Evolutionary conservation across 2,113 vertebrate genomes (phyloP), one percentile per base, ranked within the genome.

Genomic region (Eudyptes chrysolophus): DNA sequence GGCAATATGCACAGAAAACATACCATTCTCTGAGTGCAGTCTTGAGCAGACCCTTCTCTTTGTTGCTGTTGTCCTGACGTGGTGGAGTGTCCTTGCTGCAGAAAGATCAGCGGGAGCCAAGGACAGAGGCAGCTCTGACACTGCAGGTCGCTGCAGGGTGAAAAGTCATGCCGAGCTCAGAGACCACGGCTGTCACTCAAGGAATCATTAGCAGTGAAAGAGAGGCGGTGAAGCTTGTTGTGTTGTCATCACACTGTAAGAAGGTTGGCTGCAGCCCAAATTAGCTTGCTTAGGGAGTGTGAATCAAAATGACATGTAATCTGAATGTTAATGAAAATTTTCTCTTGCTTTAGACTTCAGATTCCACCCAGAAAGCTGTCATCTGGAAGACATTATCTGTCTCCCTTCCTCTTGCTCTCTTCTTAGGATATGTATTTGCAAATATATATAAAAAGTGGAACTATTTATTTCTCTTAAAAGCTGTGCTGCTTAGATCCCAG

Each of bases 231-330:
- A 90, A 89, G 97, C 98, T 97, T 95, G 96, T 94, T 97, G 97
- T 95, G 97, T 98, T 98, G 97, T 97, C 97, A 97, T 97, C 96
- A 96, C 97, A 92, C 97, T 96, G 97, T 70, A 92, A 98, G 97
- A 85, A 96, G 95, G 66, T 95, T 99, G 98, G 98, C 98, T 97
- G 96, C 87, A 88, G 78, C 97, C 98, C 98, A 98, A 98, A 98
- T 98, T 97, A 98, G 97, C 98, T 98, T 98, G 98, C 98, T 98
- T 92, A 95, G 98, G 97, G 98, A 98, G 97, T 96, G 98, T 98
- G 98, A 99, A 98, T 98, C 97, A 97, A 97, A 98, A 98, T 98
- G 97, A 98, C 98, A 98, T 97, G 97, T 95, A 98, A 98, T 98
- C 98, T 98, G 98, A 98, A 98, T 98, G 98, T 96, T 98, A 98